phyloP scores from a whole-genome alignment of 2,888 invertebrate genomes.

The Spodoptera exigua region DNA sequence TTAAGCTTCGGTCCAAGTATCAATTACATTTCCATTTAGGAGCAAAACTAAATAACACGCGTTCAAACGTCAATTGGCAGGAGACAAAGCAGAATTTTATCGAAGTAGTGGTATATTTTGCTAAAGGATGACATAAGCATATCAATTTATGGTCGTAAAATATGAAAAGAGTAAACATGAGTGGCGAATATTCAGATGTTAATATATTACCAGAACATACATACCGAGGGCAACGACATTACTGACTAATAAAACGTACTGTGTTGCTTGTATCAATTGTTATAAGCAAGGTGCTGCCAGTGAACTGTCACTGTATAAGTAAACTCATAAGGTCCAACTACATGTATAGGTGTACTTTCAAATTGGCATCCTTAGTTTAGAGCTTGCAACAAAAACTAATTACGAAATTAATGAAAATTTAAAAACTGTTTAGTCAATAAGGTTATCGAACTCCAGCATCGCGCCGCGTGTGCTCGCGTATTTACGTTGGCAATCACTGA shows the following conservation, averaged over 20 bases:
- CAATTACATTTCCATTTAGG: constrained; percentile 26
- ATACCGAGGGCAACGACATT: constrained; percentile 71
- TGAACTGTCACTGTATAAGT: neutral
- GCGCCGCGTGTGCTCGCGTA: constrained; percentile 69
- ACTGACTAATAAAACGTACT: constrained; percentile 60
- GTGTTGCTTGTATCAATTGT: constrained; percentile 51
- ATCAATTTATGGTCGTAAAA: constrained; percentile 64
- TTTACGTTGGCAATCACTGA: constrained; percentile 80
- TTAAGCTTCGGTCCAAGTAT: constrained; percentile 20
- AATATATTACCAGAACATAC: constrained; percentile 36
- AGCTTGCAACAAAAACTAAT: constrained; percentile 1
- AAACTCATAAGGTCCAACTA: neutral
- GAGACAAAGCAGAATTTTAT: constrained; percentile 5
- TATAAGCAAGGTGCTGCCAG: neutral
- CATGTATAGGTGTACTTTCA: too few species aligned
- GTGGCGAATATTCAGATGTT: constrained; percentile 65
- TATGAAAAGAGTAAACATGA: constrained; percentile 71
- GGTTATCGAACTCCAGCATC: constrained; percentile 77
- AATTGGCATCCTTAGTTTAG: too few species aligned
- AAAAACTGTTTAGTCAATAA: constrained; percentile 42
- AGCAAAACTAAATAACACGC: constrained; percentile 7
- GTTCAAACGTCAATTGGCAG: constrained; percentile 1
- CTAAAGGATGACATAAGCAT: constrained; percentile 64
- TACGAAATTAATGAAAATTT: constrained; percentile 10
- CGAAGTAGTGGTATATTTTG: constrained; percentile 28